A percentile compares a stretch with the other conserved stretches of the same genome.
Conservation (phyloP, 2,888 invertebrate genomes). For the Drosophila nr. fundita region DNA sequence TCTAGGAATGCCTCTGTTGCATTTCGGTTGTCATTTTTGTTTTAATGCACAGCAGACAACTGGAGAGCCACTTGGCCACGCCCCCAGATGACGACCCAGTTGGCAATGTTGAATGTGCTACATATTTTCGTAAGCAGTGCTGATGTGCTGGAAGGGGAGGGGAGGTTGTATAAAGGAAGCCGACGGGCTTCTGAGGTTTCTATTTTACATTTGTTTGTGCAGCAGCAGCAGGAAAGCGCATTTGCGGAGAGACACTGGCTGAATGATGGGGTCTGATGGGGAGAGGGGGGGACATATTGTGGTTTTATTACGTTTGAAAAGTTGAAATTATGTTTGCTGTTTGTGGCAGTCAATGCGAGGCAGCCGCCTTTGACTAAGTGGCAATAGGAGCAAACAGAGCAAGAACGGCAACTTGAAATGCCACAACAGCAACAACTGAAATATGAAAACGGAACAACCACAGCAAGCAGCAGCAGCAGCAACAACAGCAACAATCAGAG, state of each 20-base stretch:
- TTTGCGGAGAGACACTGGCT: not conserved
- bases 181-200: conserved; percentile 9
- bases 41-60: conserved; percentile 8
- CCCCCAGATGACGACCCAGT: conserved; percentile 37
- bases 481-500: conserved; percentile 17
- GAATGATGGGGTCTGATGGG: not conserved
- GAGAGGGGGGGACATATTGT: conserved; percentile 18
- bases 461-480: conserved; percentile 1
- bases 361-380: conserved; percentile 53
- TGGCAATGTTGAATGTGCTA: conserved; percentile 46
- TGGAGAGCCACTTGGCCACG: conserved; percentile 18
- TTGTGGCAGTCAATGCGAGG: conserved; percentile 41
- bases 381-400: conserved; percentile 19
- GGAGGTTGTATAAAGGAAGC: not conserved
- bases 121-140: conserved; percentile 33
- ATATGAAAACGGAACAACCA: conserved; percentile 13
- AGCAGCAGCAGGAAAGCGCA: conserved; percentile 10
- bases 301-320: conserved; percentile 62
- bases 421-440: conserved; percentile 34
- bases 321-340: conserved; percentile 70
- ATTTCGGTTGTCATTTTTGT: conserved; percentile 24
- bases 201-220: conserved; percentile 16
- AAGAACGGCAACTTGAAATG: conserved; percentile 42
- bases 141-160: not conserved
- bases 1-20: conserved; percentile 23